A percentile compares a stretch with the other conserved stretches of the same genome.
phyloP scores from a whole-genome alignment of 2,888 invertebrate species.

The Epirrhoe tristata region DNA sequence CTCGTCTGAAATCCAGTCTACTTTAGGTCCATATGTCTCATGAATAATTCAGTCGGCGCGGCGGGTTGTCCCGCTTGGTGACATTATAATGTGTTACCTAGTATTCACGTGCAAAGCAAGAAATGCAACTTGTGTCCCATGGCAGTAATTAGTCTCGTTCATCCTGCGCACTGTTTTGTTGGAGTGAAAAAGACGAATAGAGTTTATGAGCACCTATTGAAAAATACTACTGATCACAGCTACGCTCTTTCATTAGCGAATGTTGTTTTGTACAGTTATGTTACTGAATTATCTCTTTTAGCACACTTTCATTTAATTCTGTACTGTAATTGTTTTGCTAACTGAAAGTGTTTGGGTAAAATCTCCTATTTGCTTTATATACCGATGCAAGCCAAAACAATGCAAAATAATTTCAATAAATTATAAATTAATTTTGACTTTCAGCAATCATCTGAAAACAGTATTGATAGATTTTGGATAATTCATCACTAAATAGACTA shows the following conservation, averaged over 20 bases:
- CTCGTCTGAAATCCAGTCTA: conserved; percentile 82
- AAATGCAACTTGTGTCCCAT: conserved; percentile 46
- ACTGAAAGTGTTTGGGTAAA: too few relatives aligned
- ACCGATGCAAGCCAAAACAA: too few relatives aligned
- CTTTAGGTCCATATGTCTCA: conserved; percentile 84
- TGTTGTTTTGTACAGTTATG: neutral
- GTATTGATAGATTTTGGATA: neutral
- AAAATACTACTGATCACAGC: neutral
- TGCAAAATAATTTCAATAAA: too few relatives aligned
- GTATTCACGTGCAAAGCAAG: conserved; percentile 46
- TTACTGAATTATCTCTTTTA: neutral
- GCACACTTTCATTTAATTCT: too few relatives aligned
- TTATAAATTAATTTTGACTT: too few relatives aligned
- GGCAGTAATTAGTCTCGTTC: conserved; percentile 8
- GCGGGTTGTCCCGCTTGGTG: conserved; percentile 74
- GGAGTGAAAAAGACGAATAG: neutral
- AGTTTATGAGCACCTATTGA: neutral
- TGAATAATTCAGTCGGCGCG: conserved; percentile 79
- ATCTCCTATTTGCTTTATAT: too few relatives aligned
- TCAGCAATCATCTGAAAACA: too few relatives aligned
- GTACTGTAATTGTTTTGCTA: too few relatives aligned
- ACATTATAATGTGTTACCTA: conserved; percentile 55
- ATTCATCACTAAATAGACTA: neutral
- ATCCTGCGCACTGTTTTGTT: neutral
- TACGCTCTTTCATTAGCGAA: neutral